These are phyloP conservation scores for Platichthys stellatus DNA, from an alignment of 2,113 vertebrate genomes.

Conservation along the genomic window DNA sequence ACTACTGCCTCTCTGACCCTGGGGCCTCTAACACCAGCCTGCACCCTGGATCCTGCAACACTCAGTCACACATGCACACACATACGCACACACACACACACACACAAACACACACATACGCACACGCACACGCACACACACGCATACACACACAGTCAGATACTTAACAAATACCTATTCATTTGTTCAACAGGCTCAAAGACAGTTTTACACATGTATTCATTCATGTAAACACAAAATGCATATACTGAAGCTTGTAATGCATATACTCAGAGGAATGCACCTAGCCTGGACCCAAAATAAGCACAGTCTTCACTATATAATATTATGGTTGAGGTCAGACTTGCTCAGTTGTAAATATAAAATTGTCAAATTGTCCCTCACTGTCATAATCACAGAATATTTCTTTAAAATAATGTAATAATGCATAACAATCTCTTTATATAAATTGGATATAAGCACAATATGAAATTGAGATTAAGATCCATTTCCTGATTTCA, in stretches of 20 bases:
- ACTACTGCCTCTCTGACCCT: conserved; percentile 66
- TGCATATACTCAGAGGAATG: neutral
- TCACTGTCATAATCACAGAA: neutral
- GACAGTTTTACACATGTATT: conserved; percentile 35
- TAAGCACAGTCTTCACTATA: neutral
- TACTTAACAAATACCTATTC: conserved; percentile 45
- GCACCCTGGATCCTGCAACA: conserved; percentile 46
- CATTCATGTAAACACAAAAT: neutral
- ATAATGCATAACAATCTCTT: too few relatives aligned
- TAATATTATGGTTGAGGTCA: neutral
- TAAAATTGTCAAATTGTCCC: neutral
- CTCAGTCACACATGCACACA: neutral
- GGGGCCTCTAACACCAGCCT: conserved; percentile 56
- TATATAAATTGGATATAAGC: too few relatives aligned
- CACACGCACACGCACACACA: conserved; percentile 24
- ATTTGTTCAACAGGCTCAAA: conserved; percentile 43
- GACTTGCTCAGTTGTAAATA: neutral
- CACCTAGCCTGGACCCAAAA: neutral
- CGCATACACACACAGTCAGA: conserved; percentile 18
- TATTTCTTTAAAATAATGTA: too few relatives aligned
- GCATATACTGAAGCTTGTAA: neutral
- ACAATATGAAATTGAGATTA: too few relatives aligned
- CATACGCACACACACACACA: neutral
- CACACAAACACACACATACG: neutral
- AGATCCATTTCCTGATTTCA: conserved; percentile 16